Percentiles rank a stretch among this genome's conserved stretches.
Conservation (phyloP, 2,113 vertebrate genomes). For the Vidua macroura region DNA sequence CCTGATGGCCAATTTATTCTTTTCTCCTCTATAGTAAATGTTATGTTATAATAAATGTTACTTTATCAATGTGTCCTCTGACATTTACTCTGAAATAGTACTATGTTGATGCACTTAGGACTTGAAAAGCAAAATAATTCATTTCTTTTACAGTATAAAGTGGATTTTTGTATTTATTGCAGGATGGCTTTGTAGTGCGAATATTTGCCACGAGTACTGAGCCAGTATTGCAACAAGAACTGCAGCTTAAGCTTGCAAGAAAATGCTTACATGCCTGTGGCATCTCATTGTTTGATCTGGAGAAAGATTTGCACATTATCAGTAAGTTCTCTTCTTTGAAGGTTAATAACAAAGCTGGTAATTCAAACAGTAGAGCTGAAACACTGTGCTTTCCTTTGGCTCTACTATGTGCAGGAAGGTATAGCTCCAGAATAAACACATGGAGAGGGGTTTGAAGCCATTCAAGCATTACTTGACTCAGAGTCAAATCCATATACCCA, state of each 20-base stretch:
- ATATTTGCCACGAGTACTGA: slow-evolving; percentile 96
- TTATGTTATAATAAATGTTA: background rate
- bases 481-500: background rate
- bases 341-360: background rate
- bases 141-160: background rate
- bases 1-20: background rate
- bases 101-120: background rate
- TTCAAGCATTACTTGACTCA: background rate
- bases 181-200: slow-evolving; percentile 98
- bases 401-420: background rate
- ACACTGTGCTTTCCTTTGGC: background rate
- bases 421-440: background rate
- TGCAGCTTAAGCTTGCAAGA: slow-evolving; percentile 96
- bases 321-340: slow-evolving; percentile 79
- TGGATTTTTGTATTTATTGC: slow-evolving; percentile 36
- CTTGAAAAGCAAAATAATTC: background rate
- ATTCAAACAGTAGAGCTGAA: background rate
- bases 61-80: background rate
- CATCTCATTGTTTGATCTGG: slow-evolving; percentile 96
- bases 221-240: slow-evolving; percentile 94
- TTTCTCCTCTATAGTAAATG: background rate
- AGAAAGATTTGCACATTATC: slow-evolving; percentile 98
- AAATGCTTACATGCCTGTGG: slow-evolving; percentile 98
- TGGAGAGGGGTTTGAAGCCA: background rate
- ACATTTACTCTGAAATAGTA: background rate